Percentiles rank a stretch among this genome's conserved stretches.
These are phyloP conservation scores for Neogobius melanostomus DNA, from an alignment of 2,113 vertebrate species.

Conservation along the genomic window DNA sequence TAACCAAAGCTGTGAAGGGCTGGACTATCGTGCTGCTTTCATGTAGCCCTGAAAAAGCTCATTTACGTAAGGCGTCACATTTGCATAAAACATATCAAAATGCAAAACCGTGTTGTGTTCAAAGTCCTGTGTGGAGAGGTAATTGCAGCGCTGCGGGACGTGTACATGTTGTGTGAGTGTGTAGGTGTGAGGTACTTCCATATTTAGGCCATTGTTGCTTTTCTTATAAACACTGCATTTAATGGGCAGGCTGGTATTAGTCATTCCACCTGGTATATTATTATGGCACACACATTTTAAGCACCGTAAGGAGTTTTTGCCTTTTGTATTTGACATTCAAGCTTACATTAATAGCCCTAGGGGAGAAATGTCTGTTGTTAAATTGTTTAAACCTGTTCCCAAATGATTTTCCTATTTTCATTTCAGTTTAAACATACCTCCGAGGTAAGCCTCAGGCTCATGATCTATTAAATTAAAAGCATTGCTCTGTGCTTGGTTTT, in stretches of 20 bases:
- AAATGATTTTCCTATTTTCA: too few relatives aligned
- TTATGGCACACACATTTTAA: background rate
- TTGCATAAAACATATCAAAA: conserved; percentile 49
- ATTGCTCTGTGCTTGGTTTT: background rate
- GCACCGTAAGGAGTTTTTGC: background rate
- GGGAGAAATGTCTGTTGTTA: background rate
- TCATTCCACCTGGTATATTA: background rate
- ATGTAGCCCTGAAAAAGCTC: conserved; percentile 20
- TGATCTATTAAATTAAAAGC: background rate
- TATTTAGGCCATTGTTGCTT: background rate
- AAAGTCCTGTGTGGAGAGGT: conserved; percentile 16
- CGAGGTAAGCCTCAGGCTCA: background rate
- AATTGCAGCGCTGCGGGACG: conserved; percentile 16
- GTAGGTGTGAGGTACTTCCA: background rate
- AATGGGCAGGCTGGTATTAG: conserved; percentile 7
- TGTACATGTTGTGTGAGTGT: conserved; percentile 14
- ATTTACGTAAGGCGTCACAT: conserved; percentile 28
- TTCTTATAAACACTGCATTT: background rate
- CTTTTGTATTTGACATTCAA: conserved; percentile 3
- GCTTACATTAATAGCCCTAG: background rate
- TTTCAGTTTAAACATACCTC: background rate
- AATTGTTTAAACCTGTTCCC: background rate
- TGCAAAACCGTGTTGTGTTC: conserved; percentile 38
- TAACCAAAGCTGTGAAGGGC: conserved; percentile 4
- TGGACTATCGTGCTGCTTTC: conserved; percentile 10